Evolutionary conservation across 2,888 invertebrate species (phyloP).

Genomic region (Xanthorhoe designata): DNA sequence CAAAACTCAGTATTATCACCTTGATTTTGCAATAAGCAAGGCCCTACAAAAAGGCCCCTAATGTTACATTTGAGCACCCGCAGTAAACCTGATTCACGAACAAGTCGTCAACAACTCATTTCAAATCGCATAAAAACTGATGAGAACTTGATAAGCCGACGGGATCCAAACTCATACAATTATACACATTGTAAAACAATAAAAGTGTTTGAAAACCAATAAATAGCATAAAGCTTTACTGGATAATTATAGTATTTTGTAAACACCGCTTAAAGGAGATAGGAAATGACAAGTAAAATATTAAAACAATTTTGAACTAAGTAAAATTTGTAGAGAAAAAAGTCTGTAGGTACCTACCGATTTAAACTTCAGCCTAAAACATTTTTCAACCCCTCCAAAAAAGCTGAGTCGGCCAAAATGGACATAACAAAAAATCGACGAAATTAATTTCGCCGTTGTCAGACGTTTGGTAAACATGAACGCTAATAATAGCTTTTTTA

Average conservation of each 20-base stretch:
- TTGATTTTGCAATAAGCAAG: background rate
- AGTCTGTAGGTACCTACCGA: too few species aligned
- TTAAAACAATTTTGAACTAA: too few species aligned
- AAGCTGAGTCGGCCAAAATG: slow-evolving; percentile 15
- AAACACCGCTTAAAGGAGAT: too few species aligned
- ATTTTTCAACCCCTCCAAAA: background rate
- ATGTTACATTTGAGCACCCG: slow-evolving; percentile 10
- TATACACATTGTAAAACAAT: background rate
- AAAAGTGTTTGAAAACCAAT: background rate
- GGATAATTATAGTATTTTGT: too few species aligned
- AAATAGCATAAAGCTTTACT: too few species aligned
- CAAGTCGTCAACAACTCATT: slow-evolving; percentile 28
- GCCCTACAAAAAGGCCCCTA: background rate
- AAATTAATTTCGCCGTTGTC: slow-evolving; percentile 51
- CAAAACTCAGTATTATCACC: background rate
- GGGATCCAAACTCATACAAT: slow-evolving; percentile 7
- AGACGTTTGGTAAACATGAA: slow-evolving; percentile 52
- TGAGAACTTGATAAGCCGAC: slow-evolving; percentile 15
- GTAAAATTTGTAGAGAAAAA: too few species aligned
- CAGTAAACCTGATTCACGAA: slow-evolving; percentile 27
- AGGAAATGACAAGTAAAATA: too few species aligned
- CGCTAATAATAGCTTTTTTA: slow-evolving; percentile 66
- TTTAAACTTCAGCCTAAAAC: background rate
- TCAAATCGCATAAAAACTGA: slow-evolving; percentile 20
- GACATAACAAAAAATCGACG: slow-evolving; percentile 42